phyloP scores from a whole-genome alignment of 2,113 vertebrate species.

The Abramis brama region DNA sequence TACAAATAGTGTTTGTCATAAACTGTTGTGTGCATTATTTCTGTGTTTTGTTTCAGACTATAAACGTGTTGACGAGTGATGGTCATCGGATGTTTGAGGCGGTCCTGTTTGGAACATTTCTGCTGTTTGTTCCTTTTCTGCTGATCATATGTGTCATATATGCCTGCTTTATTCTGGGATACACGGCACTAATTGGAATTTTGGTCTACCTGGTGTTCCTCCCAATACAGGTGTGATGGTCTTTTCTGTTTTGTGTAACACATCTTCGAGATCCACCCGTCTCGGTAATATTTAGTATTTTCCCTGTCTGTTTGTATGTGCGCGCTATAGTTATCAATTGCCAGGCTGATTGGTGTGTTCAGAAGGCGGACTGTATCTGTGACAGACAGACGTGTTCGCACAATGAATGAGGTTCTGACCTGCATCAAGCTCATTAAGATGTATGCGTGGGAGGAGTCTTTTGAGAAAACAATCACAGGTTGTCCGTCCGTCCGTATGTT shows the following conservation, averaged over 20 bases:
- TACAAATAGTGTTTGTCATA: not conserved
- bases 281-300: not conserved
- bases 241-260: not conserved
- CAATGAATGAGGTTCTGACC: constrained; percentile 82
- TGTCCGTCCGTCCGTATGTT: constrained; percentile 8
- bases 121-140: constrained; percentile 70
- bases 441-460: constrained; percentile 83
- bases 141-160: constrained; percentile 70
- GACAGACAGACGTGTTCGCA: constrained; percentile 77
- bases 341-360: constrained; percentile 72
- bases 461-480: constrained; percentile 76
- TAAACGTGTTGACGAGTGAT: constrained; percentile 80
- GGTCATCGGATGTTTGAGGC: constrained; percentile 80
- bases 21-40: not conserved
- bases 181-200: constrained; percentile 77
- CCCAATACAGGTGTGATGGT: constrained; percentile 75
- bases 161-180: constrained; percentile 75
- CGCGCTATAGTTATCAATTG: constrained; percentile 71
- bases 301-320: constrained; percentile 16
- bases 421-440: constrained; percentile 85
- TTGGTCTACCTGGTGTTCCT: constrained; percentile 71
- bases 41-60: constrained; percentile 66
- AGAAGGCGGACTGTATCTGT: constrained; percentile 68
- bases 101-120: constrained; percentile 71
- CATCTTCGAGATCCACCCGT: not conserved